Evolutionary conservation across 2,888 invertebrate species (phyloP).

Genomic region (Drosophila quinaria): DNA sequence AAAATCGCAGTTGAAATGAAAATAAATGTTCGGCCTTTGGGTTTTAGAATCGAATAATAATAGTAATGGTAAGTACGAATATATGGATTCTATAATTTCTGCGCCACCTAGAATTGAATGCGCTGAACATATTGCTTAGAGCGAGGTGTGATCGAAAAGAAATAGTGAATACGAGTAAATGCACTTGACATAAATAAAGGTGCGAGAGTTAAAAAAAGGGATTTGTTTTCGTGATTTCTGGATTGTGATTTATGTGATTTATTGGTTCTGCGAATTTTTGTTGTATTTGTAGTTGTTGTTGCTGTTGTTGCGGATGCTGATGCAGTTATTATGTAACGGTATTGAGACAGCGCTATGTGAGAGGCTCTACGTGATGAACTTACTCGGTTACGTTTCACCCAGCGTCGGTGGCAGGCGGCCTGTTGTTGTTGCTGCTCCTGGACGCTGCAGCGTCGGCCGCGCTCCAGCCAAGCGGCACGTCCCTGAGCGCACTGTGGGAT

Average conservation of each 20-base stretch:
- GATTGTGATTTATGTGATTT: neutral
- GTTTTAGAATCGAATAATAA: neutral
- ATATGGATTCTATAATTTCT: slow-evolving; percentile 44
- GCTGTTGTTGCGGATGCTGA: neutral
- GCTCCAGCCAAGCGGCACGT: slow-evolving; percentile 93
- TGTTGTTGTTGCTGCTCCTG: slow-evolving; percentile 89
- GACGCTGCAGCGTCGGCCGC: slow-evolving; percentile 89
- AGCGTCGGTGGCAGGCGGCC: slow-evolving; percentile 89
- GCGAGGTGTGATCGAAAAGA: slow-evolving; percentile 45
- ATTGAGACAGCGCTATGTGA: slow-evolving; percentile 23
- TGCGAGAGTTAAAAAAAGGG: slow-evolving; percentile 19
- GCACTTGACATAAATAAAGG: slow-evolving; percentile 19
- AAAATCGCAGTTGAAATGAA: slow-evolving; percentile 57
- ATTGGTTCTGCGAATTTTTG: neutral
- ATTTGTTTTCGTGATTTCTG: neutral
- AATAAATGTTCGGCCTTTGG: slow-evolving; percentile 27
- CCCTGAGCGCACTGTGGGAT: slow-evolving; percentile 91
- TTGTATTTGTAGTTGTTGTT: slow-evolving; percentile 5
- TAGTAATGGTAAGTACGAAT: slow-evolving; percentile 15
- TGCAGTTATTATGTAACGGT: slow-evolving; percentile 10
- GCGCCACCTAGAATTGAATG: slow-evolving; percentile 64
- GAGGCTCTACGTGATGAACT: slow-evolving; percentile 71
- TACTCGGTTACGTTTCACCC: slow-evolving; percentile 96
- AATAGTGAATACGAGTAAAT: slow-evolving; percentile 11
- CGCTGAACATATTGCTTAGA: slow-evolving; percentile 60